Evolutionary conservation across 37 sponge, comb jelly and placozoan genomes (phyloP).

Genomic region (Ianthella basta): DNA sequence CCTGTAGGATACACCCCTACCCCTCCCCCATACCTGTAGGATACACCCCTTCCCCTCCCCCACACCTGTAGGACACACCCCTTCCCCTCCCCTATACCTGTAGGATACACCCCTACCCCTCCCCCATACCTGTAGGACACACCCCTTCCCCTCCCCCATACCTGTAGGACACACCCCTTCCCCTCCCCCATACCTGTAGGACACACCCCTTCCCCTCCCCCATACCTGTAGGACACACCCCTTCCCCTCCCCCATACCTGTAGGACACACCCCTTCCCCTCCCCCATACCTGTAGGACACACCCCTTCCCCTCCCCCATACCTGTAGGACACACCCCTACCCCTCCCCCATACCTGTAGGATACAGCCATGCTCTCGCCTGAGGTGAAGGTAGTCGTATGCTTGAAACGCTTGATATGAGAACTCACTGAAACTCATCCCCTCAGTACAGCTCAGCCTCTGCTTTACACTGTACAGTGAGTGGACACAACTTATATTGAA

Average conservation of each 20-base stretch:
- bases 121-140: too few relatives aligned
- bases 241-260: not conserved
- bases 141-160: too few relatives aligned
- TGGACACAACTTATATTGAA: not conserved
- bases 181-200: constrained; percentile 52
- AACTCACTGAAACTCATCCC: constrained; percentile 84
- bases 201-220: too few relatives aligned
- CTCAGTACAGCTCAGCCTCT: constrained; percentile 38
- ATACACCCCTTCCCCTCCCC: too few relatives aligned
- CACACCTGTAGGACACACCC: not conserved
- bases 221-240: too few relatives aligned
- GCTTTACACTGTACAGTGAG: constrained; percentile 58
- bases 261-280: not conserved
- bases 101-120: constrained; percentile 59
- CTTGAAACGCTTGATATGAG: constrained; percentile 80
- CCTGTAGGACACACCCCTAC: not conserved
- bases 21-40: too few relatives aligned
- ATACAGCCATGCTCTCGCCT: constrained; percentile 58
- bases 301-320: too few relatives aligned
- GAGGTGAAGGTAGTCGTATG: constrained; percentile 79
- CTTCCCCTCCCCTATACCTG: constrained; percentile 43
- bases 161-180: not conserved
- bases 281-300: constrained; percentile 51
- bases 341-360: constrained; percentile 52
- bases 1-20: constrained; percentile 71